Evolutionary conservation across 1,140 invertebrate species (phyloP), one percentile per base, ranked within the genome.

Genomic region (Akabosia matsudoensis): DNA sequence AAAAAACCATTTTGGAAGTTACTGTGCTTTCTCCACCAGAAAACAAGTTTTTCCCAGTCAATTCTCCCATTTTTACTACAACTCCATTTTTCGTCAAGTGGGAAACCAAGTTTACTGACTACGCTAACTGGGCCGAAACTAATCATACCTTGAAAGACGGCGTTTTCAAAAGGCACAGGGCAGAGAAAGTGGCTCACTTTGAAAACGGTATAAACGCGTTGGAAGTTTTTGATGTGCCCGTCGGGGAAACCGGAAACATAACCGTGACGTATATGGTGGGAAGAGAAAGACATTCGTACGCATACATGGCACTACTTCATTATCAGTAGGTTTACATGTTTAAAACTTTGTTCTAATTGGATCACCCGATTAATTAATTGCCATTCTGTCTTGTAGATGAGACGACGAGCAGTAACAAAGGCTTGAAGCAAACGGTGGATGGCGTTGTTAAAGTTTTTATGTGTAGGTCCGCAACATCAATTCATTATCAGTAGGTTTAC

Each of bases 1-100:
- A 74, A 52, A 54, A 26, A 1, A 77, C 76, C 1, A 74, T 77
- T 33, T 74, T 77, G 30, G 76, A 77, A 34, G 64, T 72, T 33
- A 54, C 61, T 37, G 16, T 77, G 4, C 13, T 74, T 31, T 64
- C 76, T 10, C 72, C 72, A 26, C 76, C 76, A 71, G 76, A 37
- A 71, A 74, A 77, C 31, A 77, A 77, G 67, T 77, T 77, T 22
- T 77, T 70, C 30, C 76, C 76, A 18, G 33, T 26, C 1, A 37
- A 74, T 33, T 52, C 56, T 18, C 26, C 61, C n/a, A 33, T 77
- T 26, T 77, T 74, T 51, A 77, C 76, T 10, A 77, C 72, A 18
- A 33, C 67, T 0, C 76, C 76, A n/a, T 77, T 77, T 18, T 77
- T 74, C 28, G 76, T 77, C 18, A 77, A 77, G 45, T 77, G 76